Evolutionary conservation across 2,797 vertebrate genomes (phyloP).

Genomic region (Phyllotis vaccarum): DNA sequence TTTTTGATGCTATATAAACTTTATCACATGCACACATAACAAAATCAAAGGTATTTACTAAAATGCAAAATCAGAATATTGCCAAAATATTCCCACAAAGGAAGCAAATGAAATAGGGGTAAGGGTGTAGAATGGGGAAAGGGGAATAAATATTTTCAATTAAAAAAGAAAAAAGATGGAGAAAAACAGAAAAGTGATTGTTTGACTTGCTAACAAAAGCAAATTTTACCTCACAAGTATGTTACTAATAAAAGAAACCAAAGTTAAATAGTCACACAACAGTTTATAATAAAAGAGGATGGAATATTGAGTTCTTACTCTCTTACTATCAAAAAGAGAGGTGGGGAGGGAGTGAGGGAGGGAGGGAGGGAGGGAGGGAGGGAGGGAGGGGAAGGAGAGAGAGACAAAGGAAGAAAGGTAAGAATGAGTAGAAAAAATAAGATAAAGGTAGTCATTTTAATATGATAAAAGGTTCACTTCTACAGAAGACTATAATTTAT

Average conservation of each 20-base stretch:
- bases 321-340: not conserved
- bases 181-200: not conserved
- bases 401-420: not conserved
- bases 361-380: no score
- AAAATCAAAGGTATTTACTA: not conserved
- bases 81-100: not conserved
- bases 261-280: constrained; percentile 34
- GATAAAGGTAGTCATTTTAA: constrained; percentile 1
- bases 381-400: no score
- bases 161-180: not conserved
- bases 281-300: constrained; percentile 40
- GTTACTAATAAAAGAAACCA: not conserved
- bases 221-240: constrained; percentile 23
- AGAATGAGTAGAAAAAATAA: not conserved
- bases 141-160: not conserved
- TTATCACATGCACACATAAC: not conserved
- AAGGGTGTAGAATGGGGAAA: not conserved
- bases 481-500: not conserved
- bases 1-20: not conserved
- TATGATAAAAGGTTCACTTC: constrained; percentile 35
- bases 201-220: not conserved
- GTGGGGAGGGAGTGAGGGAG: no score
- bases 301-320: not conserved
- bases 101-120: not conserved
- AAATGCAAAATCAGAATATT: not conserved